Evolutionary conservation across 2,113 vertebrate species (phyloP).

Genomic region (Oreochromis spilurus): DNA sequence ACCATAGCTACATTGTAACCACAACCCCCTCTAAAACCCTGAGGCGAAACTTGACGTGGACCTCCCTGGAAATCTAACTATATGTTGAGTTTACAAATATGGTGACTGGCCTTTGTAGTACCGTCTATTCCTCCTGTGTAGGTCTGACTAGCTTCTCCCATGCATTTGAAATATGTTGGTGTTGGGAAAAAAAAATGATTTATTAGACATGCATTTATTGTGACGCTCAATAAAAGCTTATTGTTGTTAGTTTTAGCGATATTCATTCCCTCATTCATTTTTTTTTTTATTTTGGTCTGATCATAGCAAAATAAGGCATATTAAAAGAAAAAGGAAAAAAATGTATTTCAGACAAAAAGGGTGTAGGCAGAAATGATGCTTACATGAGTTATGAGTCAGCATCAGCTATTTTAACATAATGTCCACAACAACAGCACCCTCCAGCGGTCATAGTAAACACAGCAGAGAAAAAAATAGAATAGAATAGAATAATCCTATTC

Average conservation of each 20-base stretch:
- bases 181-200: background rate
- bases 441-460: background rate
- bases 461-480: background rate
- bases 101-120: background rate
- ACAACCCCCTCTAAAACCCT: rapidly evolving
- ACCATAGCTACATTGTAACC: background rate
- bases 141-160: background rate
- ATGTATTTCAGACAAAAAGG: background rate
- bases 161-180: background rate
- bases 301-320: rapidly evolving
- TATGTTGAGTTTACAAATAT: rapidly evolving
- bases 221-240: background rate
- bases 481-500: too few species aligned
- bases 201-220: background rate
- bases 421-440: background rate
- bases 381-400: background rate
- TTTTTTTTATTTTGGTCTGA: background rate
- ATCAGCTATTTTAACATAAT: background rate
- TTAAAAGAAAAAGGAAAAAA: background rate
- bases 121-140: background rate
- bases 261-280: background rate
- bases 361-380: background rate
- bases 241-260: background rate
- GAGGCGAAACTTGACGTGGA: background rate
- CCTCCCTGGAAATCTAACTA: background rate